Base-by-base conservation (phyloP, 2,888 invertebrate species). In the Coronaproctus castanopsis region DNA sequence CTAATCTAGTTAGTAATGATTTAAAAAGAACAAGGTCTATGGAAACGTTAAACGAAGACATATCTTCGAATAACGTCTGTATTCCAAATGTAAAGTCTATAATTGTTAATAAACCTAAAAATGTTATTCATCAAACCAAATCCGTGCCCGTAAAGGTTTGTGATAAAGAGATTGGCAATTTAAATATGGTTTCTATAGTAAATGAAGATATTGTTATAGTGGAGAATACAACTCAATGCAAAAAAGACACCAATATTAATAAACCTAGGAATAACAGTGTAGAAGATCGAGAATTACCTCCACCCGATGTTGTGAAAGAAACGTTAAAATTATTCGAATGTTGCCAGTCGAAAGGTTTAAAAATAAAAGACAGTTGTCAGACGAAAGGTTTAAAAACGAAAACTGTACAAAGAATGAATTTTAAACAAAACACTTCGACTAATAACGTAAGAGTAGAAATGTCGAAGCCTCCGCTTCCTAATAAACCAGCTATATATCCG, bases 11-110 rank as follows among this genome's bases (percentile, higher is more conserved):
- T 24, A 57, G 62, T 63, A 79, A 55, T 76, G 78, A 63, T 52
- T 81, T 88, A 70, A 88, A 89, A 72, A 78, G 90, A 61, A 88
- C 90, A 2, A 79, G 88, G 51, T 88, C 89, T 58, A 89, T 90
- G 55, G 90, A 90, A 72, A 82, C 87, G 2, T 78, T 85, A 67
- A 78, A 83, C 64, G 80, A 81, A 65, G 81, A 81, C 66, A 60
- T 59, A 49, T 61, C 60, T 19, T 36, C 36, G 14, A 36, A 5
- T 36, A 57, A 52, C 5, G 21, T 57, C 2, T 55, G 57, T 3
- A 20, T 22, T 24, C 21, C 51, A 18, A 55, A n/a, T 18, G 24
- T 57, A 24, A 61, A 50, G 24, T 58, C 61, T 19, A 49, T 57
- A 36, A 51, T 53, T 23, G 23, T 61, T 3, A 57, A 49, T 21